Percentiles rank a stretch among this genome's conserved stretches.
These are phyloP conservation scores for Laspeyria flexula DNA, from an alignment of 2,888 invertebrate genomes.

Conservation along the genomic window DNA sequence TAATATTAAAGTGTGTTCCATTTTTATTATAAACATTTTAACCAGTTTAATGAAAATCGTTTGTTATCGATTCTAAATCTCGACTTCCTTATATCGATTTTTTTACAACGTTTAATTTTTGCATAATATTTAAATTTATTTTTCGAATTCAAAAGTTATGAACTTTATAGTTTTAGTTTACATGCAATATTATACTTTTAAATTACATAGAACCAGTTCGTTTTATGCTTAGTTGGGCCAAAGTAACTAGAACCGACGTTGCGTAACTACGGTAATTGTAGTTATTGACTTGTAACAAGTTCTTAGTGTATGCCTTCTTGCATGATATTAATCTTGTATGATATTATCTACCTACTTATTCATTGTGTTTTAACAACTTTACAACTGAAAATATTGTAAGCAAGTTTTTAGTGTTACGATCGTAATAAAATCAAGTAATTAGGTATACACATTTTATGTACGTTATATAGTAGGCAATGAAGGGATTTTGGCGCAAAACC, in stretches of 20 bases:
- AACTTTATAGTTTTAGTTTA: background rate
- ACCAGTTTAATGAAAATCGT: constrained; percentile 33
- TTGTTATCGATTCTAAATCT: constrained; percentile 26
- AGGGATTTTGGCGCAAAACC: no score
- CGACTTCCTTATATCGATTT: constrained; percentile 34
- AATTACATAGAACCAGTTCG: constrained; percentile 3
- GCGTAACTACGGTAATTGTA: constrained; percentile 5
- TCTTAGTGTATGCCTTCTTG: constrained; percentile 4
- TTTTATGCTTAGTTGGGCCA: constrained; percentile 2
- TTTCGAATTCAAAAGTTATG: background rate
- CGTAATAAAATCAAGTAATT: no score
- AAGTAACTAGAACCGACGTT: background rate
- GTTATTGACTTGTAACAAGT: constrained; percentile 6
- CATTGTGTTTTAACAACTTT: background rate
- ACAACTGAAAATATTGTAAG: no score
- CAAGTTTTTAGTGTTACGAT: no score
- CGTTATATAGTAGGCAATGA: no score
- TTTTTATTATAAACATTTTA: constrained; percentile 21
- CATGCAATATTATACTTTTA: background rate
- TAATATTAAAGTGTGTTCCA: constrained; percentile 33
- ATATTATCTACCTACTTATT: constrained; percentile 5
- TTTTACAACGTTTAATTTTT: background rate
- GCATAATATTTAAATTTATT: background rate
- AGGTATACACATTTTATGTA: no score
- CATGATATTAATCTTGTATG: background rate